A percentile compares a stretch with the other conserved stretches of the same genome.
phyloP scores from a whole-genome alignment of 2,113 vertebrate species.

The Serilophus lunatus region DNA sequence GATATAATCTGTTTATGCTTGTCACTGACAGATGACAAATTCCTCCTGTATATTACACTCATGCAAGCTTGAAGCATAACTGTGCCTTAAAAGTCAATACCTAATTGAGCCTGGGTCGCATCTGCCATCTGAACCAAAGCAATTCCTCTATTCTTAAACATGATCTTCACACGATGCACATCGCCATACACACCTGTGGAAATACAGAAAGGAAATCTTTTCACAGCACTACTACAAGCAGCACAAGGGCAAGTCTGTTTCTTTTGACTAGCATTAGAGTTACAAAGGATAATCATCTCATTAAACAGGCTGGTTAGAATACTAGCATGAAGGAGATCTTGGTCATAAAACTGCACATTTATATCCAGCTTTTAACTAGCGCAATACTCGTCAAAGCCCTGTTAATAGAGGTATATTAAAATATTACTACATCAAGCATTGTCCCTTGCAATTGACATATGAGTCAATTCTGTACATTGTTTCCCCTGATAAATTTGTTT shows the following conservation, averaged over 20 bases:
- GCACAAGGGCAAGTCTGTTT: not conserved
- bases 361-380: not conserved
- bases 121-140: slow-evolving; percentile 90
- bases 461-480: not conserved
- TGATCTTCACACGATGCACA: slow-evolving; percentile 87
- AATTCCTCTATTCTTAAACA: slow-evolving; percentile 86
- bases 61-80: not conserved
- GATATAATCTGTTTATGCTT: not conserved
- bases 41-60: not conserved
- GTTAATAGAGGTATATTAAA: not conserved
- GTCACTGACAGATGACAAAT: not conserved
- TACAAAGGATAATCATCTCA: not conserved
- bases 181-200: slow-evolving; percentile 83
- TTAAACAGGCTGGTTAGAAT: not conserved
- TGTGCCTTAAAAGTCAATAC: slow-evolving; percentile 59
- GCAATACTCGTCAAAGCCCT: not conserved
- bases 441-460: rapidly evolving
- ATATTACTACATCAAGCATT: not conserved
- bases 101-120: slow-evolving; percentile 81
- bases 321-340: not conserved
- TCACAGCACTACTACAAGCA: not conserved
- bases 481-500: not conserved
- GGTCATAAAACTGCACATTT: not conserved
- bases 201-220: not conserved
- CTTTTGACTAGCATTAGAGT: not conserved